Base-by-base conservation (phyloP, 2,888 invertebrate species). In the Conchocele bisecta region DNA sequence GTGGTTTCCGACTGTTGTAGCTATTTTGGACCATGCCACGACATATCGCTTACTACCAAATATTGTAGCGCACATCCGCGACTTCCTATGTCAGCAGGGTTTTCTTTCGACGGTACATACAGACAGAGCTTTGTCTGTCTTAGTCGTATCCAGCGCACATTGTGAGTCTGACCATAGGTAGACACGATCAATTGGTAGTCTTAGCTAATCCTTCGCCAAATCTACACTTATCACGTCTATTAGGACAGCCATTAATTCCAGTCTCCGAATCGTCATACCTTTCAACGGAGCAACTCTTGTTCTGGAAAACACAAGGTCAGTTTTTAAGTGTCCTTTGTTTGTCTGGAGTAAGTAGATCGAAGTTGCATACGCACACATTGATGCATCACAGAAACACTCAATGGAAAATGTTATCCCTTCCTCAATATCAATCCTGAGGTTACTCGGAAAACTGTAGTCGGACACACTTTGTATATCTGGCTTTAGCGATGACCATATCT, bases 21-120 rank as follows among this genome's bases (percentile, higher is more conserved):
- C 56, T 42, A 39, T 26, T 39, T n/a, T 35, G 56, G 56, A 5
- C 56, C 56, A 26, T 39, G 35, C 56, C 56, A 56, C 56, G 41
- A 56, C 39, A 56, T 26, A 37, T 37, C 28, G 26, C 28, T 33
- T 6, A 17, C 56, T 24, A 22, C 15, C n/a, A 37, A 20, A 20
- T 39, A 15, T 9, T 17, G 20, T 15, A 56, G 22, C n/a, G 33
- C n/a, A 37, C 26, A 20, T 5, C 56, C 56, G 17, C 56, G 33
- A 5, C 37, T 37, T 5, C 41, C 56, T 3, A 56, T 56, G 17
- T 56, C 56, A 33, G 33, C 54, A n/a, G 33, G 35, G 20, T 33
- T 54, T 54, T 54, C n/a, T n/a, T n/a, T n/a, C n/a, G n/a, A n/a
- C n/a, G n/a, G n/a, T n/a, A n/a, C n/a, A n/a, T n/a, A n/a, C n/a